Evolutionary conservation across 2,888 invertebrate species (phyloP), one percentile per base, ranked within the genome.

Genomic region (Acleris literana): DNA sequence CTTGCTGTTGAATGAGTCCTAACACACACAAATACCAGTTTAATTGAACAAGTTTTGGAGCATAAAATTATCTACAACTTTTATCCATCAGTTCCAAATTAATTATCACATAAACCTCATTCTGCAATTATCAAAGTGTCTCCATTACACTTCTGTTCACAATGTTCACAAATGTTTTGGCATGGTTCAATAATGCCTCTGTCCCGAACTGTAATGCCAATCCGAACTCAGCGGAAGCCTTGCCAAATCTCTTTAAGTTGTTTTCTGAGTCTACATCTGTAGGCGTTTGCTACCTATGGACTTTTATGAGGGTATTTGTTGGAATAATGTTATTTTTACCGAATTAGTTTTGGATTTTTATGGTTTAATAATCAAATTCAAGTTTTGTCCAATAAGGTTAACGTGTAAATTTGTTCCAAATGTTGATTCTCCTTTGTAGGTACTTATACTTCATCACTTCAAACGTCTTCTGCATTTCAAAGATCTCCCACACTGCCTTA

Each of bases 161-260:
- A 62, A 53, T 57, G 66, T 57, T 62, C 71, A 68, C 70, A 72
- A 76, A 75, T 74, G 70, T 73, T 75, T 85, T 86, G 85, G 84
- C 85, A 83, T 74, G 74, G 74, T 75, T 76, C 79, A 76, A 84
- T 79, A 82, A 77, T 80, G 75, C 74, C 68, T 69, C 72, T 74
- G 73, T 80, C 75, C 76, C 72, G 75, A 75, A 75, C 76, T 76
- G 74, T 75, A 76, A 71, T 74, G 76, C 79, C 80, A 83, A 85
- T 81, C 81, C 82, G 74, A 83, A 83, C 82, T 87, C 83, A 78
- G 85, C 85, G 76, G 76, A 83, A 81, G 75, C 83, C 76, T 75
- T 87, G 88, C 88, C 88, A 88, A 88, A 87, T 87, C 82, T 84
- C 80, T 82, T 80, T 48, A 69, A 69, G 55, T 66, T 69, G 69